These are phyloP conservation scores for Malurus alboscapulatus DNA, from an alignment of 2,113 vertebrate species.

Conservation along the genomic window DNA sequence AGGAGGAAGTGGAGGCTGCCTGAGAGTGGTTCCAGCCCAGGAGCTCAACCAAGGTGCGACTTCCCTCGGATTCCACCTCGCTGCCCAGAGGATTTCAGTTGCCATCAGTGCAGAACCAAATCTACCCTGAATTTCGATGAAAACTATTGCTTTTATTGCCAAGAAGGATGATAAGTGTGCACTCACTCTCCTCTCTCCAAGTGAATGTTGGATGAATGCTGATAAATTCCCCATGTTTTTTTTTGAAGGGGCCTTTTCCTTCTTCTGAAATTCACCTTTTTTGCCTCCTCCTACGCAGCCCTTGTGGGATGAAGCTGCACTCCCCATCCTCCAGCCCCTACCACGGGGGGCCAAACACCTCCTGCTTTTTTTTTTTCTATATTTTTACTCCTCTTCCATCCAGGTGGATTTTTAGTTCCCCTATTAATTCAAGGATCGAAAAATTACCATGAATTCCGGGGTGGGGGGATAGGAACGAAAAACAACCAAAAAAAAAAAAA, in stretches of 20 bases:
- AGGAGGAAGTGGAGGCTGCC: not conserved
- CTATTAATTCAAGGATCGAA: conserved; percentile 40
- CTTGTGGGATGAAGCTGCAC: not conserved
- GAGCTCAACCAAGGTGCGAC: not conserved
- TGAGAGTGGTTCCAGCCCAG: not conserved
- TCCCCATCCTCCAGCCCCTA: not conserved
- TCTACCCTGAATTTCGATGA: conserved; percentile 44
- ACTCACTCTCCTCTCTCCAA: not conserved
- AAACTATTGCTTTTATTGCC: conserved; percentile 68
- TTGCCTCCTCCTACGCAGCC: not conserved
- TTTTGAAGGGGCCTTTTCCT: not conserved
- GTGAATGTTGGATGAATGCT: not conserved
- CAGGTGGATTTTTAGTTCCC: conserved; percentile 30
- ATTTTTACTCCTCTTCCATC: not conserved
- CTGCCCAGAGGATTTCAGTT: not conserved
- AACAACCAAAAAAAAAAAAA: conserved; percentile 45
- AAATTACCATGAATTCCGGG: conserved; percentile 51
- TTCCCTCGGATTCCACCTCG: not conserved
- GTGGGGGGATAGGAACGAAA: conserved; percentile 40
- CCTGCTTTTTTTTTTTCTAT: not conserved
- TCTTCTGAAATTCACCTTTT: not conserved
- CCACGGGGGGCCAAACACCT: not conserved
- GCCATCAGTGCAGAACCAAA: conserved; percentile 15
- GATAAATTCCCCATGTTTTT: not conserved
- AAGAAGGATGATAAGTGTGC: not conserved